These are phyloP conservation scores for Amblyopsis hoosieri DNA, from an alignment of 2,797 vertebrate genomes.

Conservation along the genomic window DNA sequence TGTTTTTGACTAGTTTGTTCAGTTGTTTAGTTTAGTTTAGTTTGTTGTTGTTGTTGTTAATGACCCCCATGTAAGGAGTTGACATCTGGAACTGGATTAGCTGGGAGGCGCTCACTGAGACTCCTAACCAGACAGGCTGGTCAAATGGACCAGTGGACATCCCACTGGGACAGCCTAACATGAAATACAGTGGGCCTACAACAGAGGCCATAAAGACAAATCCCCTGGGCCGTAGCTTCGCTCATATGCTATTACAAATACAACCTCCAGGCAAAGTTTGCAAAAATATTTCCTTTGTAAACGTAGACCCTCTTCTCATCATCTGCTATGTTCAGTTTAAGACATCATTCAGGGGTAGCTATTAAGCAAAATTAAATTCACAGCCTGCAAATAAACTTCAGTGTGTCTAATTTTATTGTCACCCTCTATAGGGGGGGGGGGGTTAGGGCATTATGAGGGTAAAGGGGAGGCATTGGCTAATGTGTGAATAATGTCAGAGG, in stretches of 20 bases:
- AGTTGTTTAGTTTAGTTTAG: no score
- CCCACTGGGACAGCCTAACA: conserved; percentile 64
- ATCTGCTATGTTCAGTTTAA: conserved; percentile 30
- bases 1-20: no score
- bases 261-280: conserved; percentile 61
- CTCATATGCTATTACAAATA: conserved; percentile 59
- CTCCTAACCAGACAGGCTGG: conserved; percentile 29
- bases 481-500: conserved; percentile 12
- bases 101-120: conserved; percentile 51
- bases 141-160: conserved; percentile 71
- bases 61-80: no score
- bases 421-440: conserved; percentile 80
- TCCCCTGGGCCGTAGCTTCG: conserved; percentile 68
- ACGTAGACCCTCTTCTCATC: conserved; percentile 35
- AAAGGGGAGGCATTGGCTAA: conserved; percentile 39
- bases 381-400: conserved; percentile 36
- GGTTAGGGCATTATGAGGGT: conserved; percentile 82
- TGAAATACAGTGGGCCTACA: conserved; percentile 72
- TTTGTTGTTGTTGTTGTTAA: no score
- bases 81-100: no score
- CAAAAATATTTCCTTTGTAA: conserved; percentile 42
- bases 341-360: conserved; percentile 38
- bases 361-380: conserved; percentile 15
- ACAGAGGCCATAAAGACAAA: conserved; percentile 67
- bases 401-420: conserved; percentile 76